Conservation (phyloP, 1,140 invertebrate species). For the Drepana arcuata region DNA sequence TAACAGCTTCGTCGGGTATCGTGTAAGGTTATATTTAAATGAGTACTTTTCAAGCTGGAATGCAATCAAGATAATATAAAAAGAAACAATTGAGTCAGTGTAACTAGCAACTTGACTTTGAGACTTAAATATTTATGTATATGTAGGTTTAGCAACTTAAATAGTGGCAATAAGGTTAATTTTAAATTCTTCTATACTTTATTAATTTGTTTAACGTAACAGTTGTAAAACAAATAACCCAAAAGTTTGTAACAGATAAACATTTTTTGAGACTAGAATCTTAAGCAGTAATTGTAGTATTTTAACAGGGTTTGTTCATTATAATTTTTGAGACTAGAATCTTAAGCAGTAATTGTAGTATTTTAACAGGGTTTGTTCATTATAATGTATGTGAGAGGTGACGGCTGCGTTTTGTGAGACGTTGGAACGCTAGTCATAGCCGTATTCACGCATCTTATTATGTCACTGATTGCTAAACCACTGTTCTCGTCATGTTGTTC, state of each 20-base stretch:
- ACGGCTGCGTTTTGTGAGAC: conserved; percentile 2
- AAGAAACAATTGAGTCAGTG: not conserved
- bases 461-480: conserved; percentile 34
- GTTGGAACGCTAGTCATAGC: conserved; percentile 6
- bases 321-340: conserved; percentile 11
- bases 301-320: conserved; percentile 21
- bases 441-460: conserved; percentile 43
- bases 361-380: conserved; percentile 25
- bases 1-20: conserved; percentile 8
- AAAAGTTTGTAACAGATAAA: no score
- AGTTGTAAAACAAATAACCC: no score
- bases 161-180: not conserved
- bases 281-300: not conserved
- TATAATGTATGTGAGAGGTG: conserved; percentile 29
- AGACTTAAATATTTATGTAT: not conserved
- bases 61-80: not conserved
- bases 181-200: no score
- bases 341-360: not conserved
- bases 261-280: conserved; percentile 13
- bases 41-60: not conserved
- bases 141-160: not conserved
- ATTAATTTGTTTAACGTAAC: no score
- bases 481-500: conserved; percentile 9
- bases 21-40: not conserved
- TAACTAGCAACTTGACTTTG: not conserved